These are phyloP conservation scores for Amphiprion percula DNA, from an alignment of 2,113 vertebrate species.

Conservation along the genomic window DNA sequence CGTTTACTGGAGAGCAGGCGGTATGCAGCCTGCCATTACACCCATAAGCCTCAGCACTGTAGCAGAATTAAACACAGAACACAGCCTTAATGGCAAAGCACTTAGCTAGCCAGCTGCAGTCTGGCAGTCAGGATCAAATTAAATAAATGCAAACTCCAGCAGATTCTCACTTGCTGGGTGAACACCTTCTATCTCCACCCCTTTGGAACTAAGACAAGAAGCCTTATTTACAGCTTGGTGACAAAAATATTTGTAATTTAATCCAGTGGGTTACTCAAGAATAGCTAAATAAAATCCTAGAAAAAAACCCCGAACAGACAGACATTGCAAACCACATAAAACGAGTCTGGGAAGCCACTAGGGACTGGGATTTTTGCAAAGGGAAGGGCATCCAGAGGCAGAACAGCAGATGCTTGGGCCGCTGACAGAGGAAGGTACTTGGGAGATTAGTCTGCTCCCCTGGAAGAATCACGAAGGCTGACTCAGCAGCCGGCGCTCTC, in stretches of 20 bases:
- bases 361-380: slow-evolving; percentile 40
- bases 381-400: slow-evolving; percentile 30
- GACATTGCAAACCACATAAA: slow-evolving; percentile 29
- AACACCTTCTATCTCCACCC: slow-evolving; percentile 46
- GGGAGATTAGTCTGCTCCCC: slow-evolving; percentile 62
- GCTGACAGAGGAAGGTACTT: slow-evolving; percentile 58
- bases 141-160: slow-evolving; percentile 68
- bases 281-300: neutral
- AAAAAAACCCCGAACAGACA: neutral
- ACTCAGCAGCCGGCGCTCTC: slow-evolving; percentile 66
- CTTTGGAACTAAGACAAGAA: slow-evolving; percentile 35
- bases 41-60: slow-evolving; percentile 50
- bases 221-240: slow-evolving; percentile 27
- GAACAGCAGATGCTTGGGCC: slow-evolving; percentile 60
- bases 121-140: slow-evolving; percentile 66
- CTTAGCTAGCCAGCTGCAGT: slow-evolving; percentile 67
- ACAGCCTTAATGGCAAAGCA: slow-evolving; percentile 67
- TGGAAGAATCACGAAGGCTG: slow-evolving; percentile 66
- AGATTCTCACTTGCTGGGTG: slow-evolving; percentile 46
- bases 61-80: slow-evolving; percentile 67
- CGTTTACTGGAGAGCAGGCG: slow-evolving; percentile 62
- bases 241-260: slow-evolving; percentile 6
- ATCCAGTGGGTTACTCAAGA: slow-evolving; percentile 9
- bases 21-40: slow-evolving; percentile 43
- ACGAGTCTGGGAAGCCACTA: slow-evolving; percentile 7